Base-by-base conservation (phyloP, 2,797 vertebrate species). In the Pangasius djambal region DNA sequence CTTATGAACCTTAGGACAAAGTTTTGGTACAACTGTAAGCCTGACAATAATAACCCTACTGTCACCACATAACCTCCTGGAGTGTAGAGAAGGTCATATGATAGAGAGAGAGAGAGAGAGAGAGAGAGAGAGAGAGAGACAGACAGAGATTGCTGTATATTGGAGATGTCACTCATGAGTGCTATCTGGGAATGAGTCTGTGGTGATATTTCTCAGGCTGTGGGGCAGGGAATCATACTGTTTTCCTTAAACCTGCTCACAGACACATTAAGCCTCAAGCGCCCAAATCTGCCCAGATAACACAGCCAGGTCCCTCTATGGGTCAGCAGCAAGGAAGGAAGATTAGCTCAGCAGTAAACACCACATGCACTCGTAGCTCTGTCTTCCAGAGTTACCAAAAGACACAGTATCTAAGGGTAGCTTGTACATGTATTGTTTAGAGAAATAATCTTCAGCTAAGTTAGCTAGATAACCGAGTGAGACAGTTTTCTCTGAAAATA, bases 1-100 rank as follows among this genome's bases (percentile, higher is more conserved):
- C 85, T 90, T 88, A 67, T 87, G 85, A 91, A 88, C 89, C 85
- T 82, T 79, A 86, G 90, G 89, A 89, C 84, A 86, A 88, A 79
- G 84, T 88, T 88, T 92, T 87, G 88, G 86, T 70, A 69, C 79
- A 52, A 75, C 78, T 88, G 86, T 89, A 88, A 92, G 88, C 83
- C 78, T 88, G 65, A 82, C 86, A 92, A 89, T 90, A 92, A 94
- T 90, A 92, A 94, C 86, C 86, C 87, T 89, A 89, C 88, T 86
- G 86, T 91, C 86, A 86, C 67, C 70, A 72, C 79, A 79, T 78
- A 85, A 67, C 67, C 89, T 91, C 90, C 75, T 87, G 87, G 70
- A 87, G 87, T 85, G 78, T 79, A 77, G 34, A 88, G 88, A 91
- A 89, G 85, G 78, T 89, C 89, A 89, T 59, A 87, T 88, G 55